Percentiles rank a stretch among this genome's conserved stretches.
These are phyloP conservation scores for Gymnogyps californianus DNA, from an alignment of 2,113 vertebrate species.

Conservation along the genomic window DNA sequence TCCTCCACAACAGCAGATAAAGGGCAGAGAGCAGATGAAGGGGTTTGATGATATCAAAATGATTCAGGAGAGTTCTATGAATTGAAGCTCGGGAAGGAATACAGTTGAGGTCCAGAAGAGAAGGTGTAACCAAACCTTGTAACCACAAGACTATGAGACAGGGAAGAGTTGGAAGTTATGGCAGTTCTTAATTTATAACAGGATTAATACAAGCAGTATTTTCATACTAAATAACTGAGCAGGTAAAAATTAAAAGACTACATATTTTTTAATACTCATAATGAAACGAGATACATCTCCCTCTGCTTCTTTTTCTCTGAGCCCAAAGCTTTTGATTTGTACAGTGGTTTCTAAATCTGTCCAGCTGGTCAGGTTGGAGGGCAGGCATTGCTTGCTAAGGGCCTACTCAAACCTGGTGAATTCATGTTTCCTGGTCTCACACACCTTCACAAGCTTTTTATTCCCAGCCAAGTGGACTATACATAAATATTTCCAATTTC, in stretches of 20 bases:
- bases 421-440: background rate
- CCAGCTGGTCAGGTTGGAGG: background rate
- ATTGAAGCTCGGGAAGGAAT: background rate
- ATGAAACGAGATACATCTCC: background rate
- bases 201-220: background rate
- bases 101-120: background rate
- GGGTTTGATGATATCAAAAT: background rate
- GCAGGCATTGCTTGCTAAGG: background rate
- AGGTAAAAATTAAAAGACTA: background rate
- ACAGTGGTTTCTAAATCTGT: background rate
- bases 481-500: background rate
- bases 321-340: background rate
- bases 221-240: background rate
- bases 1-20: background rate
- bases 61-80: background rate
- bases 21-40: background rate
- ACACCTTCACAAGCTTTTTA: background rate
- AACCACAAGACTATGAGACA: background rate
- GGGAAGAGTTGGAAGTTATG: background rate
- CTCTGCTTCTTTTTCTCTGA: background rate
- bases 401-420: background rate
- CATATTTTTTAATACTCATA: background rate
- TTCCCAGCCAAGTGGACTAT: background rate
- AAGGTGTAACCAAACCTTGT: background rate
- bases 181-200: background rate